Evolutionary conservation across 2,113 vertebrate genomes (phyloP).

Genomic region (Ictalurus furcatus): DNA sequence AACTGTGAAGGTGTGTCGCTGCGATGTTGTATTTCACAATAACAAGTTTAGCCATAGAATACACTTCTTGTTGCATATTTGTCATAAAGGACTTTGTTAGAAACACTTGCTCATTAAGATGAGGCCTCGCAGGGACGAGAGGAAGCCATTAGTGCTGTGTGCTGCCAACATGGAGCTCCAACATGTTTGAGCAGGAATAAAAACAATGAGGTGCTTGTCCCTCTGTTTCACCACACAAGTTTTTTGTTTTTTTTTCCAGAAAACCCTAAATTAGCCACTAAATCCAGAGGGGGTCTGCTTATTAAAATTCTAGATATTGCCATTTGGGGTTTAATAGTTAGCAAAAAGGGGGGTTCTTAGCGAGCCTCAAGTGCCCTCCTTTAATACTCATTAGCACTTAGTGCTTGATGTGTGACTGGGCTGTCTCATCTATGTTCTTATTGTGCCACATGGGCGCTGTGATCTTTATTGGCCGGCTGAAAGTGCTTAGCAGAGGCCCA

Average conservation of each 20-base stretch:
- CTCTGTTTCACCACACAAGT: not conserved
- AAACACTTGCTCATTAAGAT: conserved; percentile 24
- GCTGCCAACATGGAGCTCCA: not conserved
- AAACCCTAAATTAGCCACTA: conserved; percentile 40
- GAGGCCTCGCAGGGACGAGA: not conserved
- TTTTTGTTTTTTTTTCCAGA: conserved; percentile 25
- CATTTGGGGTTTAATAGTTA: conserved; percentile 21
- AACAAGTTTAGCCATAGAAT: conserved; percentile 13
- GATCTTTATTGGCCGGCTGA: conserved; percentile 48
- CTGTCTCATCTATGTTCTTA: conserved; percentile 36
- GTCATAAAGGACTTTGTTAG: conserved; percentile 26
- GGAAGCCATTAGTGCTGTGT: conserved; percentile 12
- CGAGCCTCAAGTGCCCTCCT: not conserved
- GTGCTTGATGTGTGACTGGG: conserved; percentile 45
- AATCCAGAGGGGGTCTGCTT: conserved; percentile 28
- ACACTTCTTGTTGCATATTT: conserved; percentile 14
- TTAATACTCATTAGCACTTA: conserved; percentile 45
- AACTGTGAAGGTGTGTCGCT: not conserved
- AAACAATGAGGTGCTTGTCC: conserved; percentile 17
- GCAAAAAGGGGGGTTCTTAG: not conserved
- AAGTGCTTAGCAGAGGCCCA: conserved; percentile 49
- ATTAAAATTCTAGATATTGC: conserved; percentile 31
- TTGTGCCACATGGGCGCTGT: conserved; percentile 47
- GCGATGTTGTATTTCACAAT: conserved; percentile 23
- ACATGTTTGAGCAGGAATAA: conserved; percentile 33